These are phyloP conservation scores for Fissipunctia ypsillon DNA, from an alignment of 2,888 invertebrate genomes.

Conservation along the genomic window DNA sequence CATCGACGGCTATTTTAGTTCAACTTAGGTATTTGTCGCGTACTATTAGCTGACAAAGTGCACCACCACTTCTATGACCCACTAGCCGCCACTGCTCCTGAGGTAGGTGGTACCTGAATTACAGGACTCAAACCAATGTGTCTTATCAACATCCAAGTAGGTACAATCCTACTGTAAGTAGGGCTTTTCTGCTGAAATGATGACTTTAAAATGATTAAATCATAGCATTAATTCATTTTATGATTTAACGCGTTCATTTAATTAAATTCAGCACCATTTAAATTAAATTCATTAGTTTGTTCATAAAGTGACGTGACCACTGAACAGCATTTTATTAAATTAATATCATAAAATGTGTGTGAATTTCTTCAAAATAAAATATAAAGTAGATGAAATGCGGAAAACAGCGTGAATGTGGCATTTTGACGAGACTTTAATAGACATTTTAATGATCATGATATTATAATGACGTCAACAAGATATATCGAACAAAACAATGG, in stretches of 20 bases:
- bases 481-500: no score
- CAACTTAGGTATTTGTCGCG: no score
- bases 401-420: not conserved
- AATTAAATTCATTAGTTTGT: not conserved
- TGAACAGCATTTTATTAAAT: constrained; percentile 18
- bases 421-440: not conserved
- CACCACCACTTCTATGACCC: no score
- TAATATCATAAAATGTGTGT: not conserved
- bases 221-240: not conserved
- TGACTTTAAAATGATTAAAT: not conserved
- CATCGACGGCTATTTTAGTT: no score
- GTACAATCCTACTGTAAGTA: no score
- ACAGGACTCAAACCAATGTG: no score
- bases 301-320: not conserved
- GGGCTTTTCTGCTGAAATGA: not conserved
- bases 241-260: not conserved
- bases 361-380: not conserved
- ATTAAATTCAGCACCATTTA: not conserved
- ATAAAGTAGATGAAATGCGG: not conserved
- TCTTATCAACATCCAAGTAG: not conserved
- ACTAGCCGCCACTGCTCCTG: no score
- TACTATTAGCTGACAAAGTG: no score
- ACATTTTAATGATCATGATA: not conserved
- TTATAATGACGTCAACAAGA: not conserved
- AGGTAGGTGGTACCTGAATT: no score